phyloP scores from a whole-genome alignment of 1,140 invertebrate species.

The Rhyzopertha dominica region DNA sequence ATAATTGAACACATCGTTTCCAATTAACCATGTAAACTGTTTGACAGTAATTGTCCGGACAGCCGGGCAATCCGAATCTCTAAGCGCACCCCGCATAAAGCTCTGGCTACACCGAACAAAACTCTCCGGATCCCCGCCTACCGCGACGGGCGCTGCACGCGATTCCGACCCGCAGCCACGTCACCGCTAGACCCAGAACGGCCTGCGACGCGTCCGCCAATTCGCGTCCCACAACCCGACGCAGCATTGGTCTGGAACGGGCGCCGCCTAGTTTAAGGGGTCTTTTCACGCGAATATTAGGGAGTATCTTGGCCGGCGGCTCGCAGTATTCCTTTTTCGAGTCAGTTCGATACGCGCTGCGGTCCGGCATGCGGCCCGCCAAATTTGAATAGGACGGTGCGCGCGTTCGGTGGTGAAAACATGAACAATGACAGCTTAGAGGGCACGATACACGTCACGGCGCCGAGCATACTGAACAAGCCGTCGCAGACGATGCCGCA shows the following conservation, averaged over 20 bases:
- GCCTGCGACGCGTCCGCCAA: conserved; percentile 17
- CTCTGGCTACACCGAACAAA: not conserved
- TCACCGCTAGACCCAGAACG: conserved; percentile 15
- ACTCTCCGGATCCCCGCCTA: conserved; percentile 1
- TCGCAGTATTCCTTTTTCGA: conserved; percentile 35
- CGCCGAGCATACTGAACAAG: conserved; percentile 45
- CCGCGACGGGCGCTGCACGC: not conserved
- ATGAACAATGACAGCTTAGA: conserved; percentile 44
- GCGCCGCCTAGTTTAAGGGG: conserved; percentile 33
- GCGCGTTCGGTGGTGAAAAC: conserved; percentile 11
- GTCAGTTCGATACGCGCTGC: conserved; percentile 39
- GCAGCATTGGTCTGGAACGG: conserved; percentile 37
- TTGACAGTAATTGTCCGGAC: conserved; percentile 34
- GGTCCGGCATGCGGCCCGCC: conserved; percentile 28
- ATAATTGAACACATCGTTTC: conserved; percentile 45
- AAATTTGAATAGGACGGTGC: conserved; percentile 3
- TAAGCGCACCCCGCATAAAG: not conserved
- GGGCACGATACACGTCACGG: conserved; percentile 44
- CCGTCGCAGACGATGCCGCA: conserved; percentile 61
- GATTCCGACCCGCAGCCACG: conserved; percentile 1
- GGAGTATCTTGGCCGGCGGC: conserved; percentile 40
- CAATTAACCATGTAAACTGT: conserved; percentile 42
- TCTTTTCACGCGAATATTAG: conserved; percentile 43
- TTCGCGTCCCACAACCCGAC: conserved; percentile 6
- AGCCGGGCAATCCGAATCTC: conserved; percentile 17